phyloP scores from a whole-genome alignment of 2,113 vertebrate species.

The Jacana jacana region DNA sequence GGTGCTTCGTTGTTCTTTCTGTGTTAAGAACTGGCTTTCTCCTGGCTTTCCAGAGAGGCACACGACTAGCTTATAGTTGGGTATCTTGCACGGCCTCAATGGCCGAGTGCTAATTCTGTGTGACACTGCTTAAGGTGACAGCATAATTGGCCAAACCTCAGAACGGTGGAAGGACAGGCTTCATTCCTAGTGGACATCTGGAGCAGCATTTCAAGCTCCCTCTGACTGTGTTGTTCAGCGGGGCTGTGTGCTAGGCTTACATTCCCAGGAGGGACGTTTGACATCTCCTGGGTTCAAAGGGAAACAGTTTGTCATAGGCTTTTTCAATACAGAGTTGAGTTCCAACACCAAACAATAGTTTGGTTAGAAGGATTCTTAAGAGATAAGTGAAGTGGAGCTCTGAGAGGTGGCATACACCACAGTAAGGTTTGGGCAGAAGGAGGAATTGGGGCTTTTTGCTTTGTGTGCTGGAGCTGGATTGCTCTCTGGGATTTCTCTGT shows the following conservation, averaged over 20 bases:
- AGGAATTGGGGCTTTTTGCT: background rate
- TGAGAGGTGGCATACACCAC: background rate
- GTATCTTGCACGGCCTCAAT: accelerated
- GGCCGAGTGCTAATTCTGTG: background rate
- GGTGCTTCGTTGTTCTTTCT: background rate
- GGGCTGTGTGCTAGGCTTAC: background rate
- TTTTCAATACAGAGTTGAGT: background rate
- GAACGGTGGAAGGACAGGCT: background rate
- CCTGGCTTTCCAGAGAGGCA: background rate
- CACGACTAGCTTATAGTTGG: background rate
- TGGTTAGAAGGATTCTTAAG: background rate
- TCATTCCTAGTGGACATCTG: background rate
- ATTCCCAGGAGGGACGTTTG: background rate
- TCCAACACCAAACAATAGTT: background rate
- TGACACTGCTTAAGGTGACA: background rate
- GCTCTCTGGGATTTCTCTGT: background rate
- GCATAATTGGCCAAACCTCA: background rate
- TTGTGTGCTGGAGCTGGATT: background rate
- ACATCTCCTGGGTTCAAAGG: background rate
- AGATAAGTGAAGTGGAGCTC: background rate
- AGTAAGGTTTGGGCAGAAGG: background rate
- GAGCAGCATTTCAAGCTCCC: background rate
- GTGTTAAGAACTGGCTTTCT: background rate
- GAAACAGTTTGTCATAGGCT: background rate
- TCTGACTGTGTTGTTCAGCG: background rate